A percentile compares a stretch with the other conserved stretches of the same genome.
These are phyloP conservation scores for Macrosiphum euphorbiae DNA, from an alignment of 2,888 invertebrate species.

Conservation along the genomic window DNA sequence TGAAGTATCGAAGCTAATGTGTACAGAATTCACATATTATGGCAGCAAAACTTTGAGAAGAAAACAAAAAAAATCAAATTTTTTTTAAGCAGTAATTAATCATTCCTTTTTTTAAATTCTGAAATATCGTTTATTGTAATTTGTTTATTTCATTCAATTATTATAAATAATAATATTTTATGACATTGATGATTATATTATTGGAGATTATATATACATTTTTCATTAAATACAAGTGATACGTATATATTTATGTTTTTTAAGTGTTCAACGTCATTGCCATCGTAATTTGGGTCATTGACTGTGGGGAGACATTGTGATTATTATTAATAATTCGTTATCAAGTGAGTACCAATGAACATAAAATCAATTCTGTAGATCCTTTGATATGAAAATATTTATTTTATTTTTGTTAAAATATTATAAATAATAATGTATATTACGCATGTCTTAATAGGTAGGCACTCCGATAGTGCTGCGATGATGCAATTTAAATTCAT, in stretches of 20 bases:
- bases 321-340: neutral
- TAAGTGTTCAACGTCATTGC: neutral
- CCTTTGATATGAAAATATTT: neutral
- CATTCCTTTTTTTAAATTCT: too few relatives aligned
- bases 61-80: neutral
- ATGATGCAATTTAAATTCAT: slow-evolving; percentile 14
- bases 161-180: too few relatives aligned
- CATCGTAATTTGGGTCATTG: neutral
- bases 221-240: neutral
- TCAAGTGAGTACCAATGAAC: neutral
- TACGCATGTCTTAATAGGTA: neutral
- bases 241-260: neutral
- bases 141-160: too few relatives aligned
- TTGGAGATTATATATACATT: too few relatives aligned
- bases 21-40: neutral
- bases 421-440: neutral
- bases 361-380: neutral
- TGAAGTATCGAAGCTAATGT: neutral
- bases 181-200: too few relatives aligned
- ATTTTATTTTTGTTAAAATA: neutral
- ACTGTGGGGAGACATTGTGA: neutral
- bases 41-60: neutral
- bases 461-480: neutral
- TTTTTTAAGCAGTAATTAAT: neutral
- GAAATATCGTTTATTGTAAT: neutral